Evolutionary conservation across 1,140 invertebrate genomes (phyloP).

Genomic region (Drosophila pallidifrons): DNA sequence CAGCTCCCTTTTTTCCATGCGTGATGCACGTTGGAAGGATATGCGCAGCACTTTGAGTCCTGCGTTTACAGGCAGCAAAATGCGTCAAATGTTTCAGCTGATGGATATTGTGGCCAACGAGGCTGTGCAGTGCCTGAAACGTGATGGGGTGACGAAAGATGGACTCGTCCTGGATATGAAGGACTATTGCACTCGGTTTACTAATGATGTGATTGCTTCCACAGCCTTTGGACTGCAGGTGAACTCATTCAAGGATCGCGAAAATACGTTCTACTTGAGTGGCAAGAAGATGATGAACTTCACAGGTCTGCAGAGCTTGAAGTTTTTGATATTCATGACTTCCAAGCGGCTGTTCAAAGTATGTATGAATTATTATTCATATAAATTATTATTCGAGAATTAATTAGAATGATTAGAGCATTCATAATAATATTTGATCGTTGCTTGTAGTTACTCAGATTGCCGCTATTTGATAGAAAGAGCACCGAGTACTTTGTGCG

Average conservation of each 20-base stretch:
- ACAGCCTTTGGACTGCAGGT: slow-evolving; percentile 87
- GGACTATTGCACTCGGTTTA: slow-evolving; percentile 86
- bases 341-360: slow-evolving; percentile 56
- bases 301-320: slow-evolving; percentile 48
- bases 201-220: slow-evolving; percentile 87
- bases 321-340: slow-evolving; percentile 58
- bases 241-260: slow-evolving; percentile 86
- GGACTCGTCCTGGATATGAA: slow-evolving; percentile 85
- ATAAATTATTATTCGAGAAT: no score
- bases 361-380: neutral
- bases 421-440: no score
- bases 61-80: slow-evolving; percentile 85
- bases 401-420: no score
- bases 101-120: slow-evolving; percentile 81
- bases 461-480: slow-evolving; percentile 69
- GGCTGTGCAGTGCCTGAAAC: slow-evolving; percentile 66
- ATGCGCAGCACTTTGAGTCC: slow-evolving; percentile 85
- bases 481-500: slow-evolving; percentile 68
- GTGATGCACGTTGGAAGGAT: slow-evolving; percentile 84
- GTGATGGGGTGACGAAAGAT: slow-evolving; percentile 25
- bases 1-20: slow-evolving; percentile 82
- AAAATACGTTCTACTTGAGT: slow-evolving; percentile 86
- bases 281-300: slow-evolving; percentile 84
- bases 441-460: slow-evolving; percentile 46
- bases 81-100: slow-evolving; percentile 85